Base-by-base conservation (phyloP, 2,888 invertebrate genomes). In the Xanthorhoe designata region DNA sequence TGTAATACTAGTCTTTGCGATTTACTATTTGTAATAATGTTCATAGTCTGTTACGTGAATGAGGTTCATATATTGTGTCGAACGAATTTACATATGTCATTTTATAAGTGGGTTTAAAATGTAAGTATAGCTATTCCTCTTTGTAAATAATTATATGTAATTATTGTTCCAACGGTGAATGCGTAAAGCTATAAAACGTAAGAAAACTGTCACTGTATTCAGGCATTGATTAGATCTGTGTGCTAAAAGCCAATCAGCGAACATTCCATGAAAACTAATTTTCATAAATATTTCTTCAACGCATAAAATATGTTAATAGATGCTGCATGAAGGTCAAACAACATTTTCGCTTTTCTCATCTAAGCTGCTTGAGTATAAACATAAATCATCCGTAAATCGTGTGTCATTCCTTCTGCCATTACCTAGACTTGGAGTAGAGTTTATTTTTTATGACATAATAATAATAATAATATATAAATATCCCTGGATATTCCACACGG, bases 291-390 rank as follows among this genome's bases (percentile, higher is more conserved):
- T 70, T 69, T 71, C 66, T 57, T 53, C 45, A 72, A 50, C 61
- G 60, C 71, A 76, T 80, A 82, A 83, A 85, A 83, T 83, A 84
- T 84, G 81, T 80, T 78, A 78, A 80, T 79, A 71, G 78, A 71
- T 76, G 78, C 75, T 76, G 80, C 78, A 83, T 83, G 1, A 2
- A 7, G 50, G 50, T 19, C 50, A 50, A 49, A 49, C 50, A 18
- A 50, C 50, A 49, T 13, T 8, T 47, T 17, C 47, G 47, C 15
- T 15, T 32, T 32, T 17, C 15, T 47, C 17, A 47, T 47, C 17
- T 17, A 4, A 42, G 13, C 2, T 42, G 38, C 13, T 42, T 42
- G 38, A 42, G 38, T 32, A 32, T 13, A 13, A 13, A 13, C 38
- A 42, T 42, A 13, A 42, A 42, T 38, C 8, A 38, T 10, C 35